Conservation (phyloP, 2,113 vertebrate species). For the Ceyx melanurus region DNA sequence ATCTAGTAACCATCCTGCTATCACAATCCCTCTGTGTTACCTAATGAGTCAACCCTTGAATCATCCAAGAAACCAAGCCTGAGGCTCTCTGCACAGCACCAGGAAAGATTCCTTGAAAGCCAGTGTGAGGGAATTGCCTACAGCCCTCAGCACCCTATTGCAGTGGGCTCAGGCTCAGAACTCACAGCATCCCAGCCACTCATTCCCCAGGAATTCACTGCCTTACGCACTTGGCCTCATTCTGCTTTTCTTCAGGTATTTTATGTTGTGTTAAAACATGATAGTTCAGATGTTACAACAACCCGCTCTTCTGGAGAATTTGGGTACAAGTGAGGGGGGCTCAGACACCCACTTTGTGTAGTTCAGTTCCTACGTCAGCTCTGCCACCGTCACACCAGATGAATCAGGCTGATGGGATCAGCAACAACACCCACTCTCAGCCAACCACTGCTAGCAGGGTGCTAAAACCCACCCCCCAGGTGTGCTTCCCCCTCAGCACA, state of each 20-base stretch:
- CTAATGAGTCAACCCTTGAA: not conserved
- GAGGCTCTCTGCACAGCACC: not conserved
- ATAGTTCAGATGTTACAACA: rapidly evolving
- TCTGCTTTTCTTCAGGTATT: not conserved
- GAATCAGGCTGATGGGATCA: rapidly evolving
- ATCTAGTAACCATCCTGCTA: not conserved
- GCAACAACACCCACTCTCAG: rapidly evolving
- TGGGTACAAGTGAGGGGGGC: not conserved
- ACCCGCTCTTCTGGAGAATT: not conserved
- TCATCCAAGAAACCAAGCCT: not conserved
- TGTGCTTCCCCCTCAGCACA: not conserved
- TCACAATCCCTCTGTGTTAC: not conserved
- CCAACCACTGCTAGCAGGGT: not conserved
- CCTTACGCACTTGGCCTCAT: not conserved
- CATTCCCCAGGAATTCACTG: too few relatives aligned
- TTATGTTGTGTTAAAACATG: rapidly evolving
- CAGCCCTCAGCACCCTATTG: not conserved
- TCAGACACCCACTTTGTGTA: rapidly evolving
- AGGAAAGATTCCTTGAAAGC: conserved; percentile 5
- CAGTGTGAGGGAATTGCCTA: not conserved
- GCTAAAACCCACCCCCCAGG: not conserved
- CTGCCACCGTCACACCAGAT: not conserved
- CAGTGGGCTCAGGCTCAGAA: not conserved
- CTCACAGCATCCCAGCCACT: not conserved
- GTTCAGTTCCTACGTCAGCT: not conserved